Percentiles rank a stretch among this genome's conserved stretches.
phyloP scores from a whole-genome alignment of 2,888 invertebrate genomes.

The Drosophila leonis region DNA sequence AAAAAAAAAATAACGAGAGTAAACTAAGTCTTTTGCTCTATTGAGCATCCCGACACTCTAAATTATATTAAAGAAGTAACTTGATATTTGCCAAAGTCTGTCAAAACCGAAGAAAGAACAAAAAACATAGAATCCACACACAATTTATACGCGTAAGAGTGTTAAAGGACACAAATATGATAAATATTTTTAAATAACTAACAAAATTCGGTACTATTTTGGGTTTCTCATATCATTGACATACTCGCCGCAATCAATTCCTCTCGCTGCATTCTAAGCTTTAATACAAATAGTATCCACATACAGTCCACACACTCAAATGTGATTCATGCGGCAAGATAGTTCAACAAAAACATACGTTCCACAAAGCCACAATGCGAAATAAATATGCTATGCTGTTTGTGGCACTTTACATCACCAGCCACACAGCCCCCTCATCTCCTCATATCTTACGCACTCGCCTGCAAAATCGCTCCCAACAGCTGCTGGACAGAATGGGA shows the following conservation, averaged over 20 bases:
- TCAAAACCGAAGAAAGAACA: background rate
- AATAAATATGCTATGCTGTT: slow-evolving; percentile 14
- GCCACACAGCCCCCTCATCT: background rate
- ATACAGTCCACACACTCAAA: background rate
- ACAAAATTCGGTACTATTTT: no score
- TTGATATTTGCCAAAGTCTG: background rate
- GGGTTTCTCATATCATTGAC: no score
- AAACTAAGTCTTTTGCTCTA: no score
- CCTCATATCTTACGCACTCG: slow-evolving; percentile 30
- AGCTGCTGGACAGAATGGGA: slow-evolving; percentile 62
- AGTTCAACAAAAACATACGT: no score
- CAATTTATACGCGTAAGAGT: background rate
- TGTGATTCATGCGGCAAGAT: no score
- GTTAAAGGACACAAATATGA: background rate
- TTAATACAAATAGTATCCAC: slow-evolving; percentile 10
- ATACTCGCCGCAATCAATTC: no score
- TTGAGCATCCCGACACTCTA: background rate
- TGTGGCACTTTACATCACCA: slow-evolving; percentile 9
- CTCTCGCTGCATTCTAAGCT: no score
- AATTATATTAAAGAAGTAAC: background rate
- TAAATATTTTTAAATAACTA: no score
- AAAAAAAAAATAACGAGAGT: no score
- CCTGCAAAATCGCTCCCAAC: slow-evolving; percentile 60
- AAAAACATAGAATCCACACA: background rate
- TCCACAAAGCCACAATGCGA: slow-evolving; percentile 14